A percentile compares a stretch with the other conserved stretches of the same genome.
These are phyloP conservation scores for Notechis scutatus DNA, from an alignment of 2,113 vertebrate genomes.

Conservation along the genomic window DNA sequence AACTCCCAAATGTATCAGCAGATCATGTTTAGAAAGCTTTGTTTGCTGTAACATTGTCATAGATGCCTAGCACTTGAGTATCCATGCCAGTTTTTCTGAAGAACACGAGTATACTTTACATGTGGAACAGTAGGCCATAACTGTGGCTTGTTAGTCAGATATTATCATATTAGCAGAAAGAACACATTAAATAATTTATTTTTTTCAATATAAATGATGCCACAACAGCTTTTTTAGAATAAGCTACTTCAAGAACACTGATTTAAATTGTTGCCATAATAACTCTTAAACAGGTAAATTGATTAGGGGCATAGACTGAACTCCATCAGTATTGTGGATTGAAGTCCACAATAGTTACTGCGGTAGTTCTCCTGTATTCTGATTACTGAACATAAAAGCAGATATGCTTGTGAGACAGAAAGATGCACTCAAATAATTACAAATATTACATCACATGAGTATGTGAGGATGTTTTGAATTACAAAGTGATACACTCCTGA, in stretches of 20 bases:
- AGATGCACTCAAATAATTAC: not conserved
- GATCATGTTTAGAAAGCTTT: not conserved
- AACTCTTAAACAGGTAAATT: constrained; percentile 15
- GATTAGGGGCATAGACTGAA: constrained; percentile 11
- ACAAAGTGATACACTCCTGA: not conserved
- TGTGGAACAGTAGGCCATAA: not conserved
- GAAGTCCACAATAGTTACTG: not conserved
- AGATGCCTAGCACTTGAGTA: not conserved
- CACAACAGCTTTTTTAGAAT: not conserved
- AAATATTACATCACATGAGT: constrained; percentile 49
- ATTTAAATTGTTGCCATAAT: not conserved
- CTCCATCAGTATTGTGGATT: not conserved
- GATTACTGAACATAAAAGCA: not conserved
- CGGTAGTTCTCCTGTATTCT: fast-evolving
- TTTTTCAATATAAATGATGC: not conserved
- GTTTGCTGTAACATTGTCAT: not conserved
- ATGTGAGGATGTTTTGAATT: constrained; percentile 53
- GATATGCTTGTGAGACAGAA: not conserved
- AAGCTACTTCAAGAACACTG: not conserved
- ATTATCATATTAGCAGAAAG: not conserved
- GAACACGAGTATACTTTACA: not conserved
- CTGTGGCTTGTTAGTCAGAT: not conserved
- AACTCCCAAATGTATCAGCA: not conserved
- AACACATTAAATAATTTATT: not conserved
- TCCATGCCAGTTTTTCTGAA: not conserved